Evolutionary conservation across 2,797 vertebrate genomes (phyloP).

Genomic region (Sternotherus odoratus): DNA sequence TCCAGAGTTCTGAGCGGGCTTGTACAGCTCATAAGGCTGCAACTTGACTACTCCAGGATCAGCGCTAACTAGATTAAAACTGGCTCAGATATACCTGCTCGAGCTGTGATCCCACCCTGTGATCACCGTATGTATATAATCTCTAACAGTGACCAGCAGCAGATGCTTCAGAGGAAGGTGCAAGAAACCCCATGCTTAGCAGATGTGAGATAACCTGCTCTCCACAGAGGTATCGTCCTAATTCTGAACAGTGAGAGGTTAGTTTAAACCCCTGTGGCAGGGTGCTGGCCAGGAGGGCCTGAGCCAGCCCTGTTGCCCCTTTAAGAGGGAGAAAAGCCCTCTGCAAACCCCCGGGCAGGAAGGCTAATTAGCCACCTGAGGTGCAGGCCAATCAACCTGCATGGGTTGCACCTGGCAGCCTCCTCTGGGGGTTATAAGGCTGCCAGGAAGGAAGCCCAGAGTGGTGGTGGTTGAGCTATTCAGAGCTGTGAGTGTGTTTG

Average conservation of each 20-base stretch:
- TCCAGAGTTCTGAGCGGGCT: background rate
- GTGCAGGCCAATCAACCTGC: too few species aligned
- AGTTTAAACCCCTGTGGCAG: too few species aligned
- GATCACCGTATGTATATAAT: background rate
- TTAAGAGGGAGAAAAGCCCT: too few species aligned
- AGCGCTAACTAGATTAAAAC: background rate
- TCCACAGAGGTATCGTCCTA: background rate
- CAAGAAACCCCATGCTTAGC: rapidly evolving
- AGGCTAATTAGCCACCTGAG: too few species aligned
- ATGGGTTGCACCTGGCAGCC: too few species aligned
- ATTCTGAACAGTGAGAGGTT: background rate
- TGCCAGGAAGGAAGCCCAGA: too few species aligned
- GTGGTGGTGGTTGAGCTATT: too few species aligned
- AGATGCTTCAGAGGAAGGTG: background rate
- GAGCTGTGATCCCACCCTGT: background rate
- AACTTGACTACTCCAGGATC: background rate
- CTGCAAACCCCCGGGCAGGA: too few species aligned
- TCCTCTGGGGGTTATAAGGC: too few species aligned
- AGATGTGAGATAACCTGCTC: background rate
- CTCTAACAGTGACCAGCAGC: background rate
- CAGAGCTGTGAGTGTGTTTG: too few species aligned
- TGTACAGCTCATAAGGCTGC: background rate
- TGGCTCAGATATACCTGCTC: background rate
- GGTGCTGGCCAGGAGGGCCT: too few species aligned
- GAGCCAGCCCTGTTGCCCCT: too few species aligned